Conservation (phyloP, 2,888 invertebrate genomes). For the Cephonodes hylas region DNA sequence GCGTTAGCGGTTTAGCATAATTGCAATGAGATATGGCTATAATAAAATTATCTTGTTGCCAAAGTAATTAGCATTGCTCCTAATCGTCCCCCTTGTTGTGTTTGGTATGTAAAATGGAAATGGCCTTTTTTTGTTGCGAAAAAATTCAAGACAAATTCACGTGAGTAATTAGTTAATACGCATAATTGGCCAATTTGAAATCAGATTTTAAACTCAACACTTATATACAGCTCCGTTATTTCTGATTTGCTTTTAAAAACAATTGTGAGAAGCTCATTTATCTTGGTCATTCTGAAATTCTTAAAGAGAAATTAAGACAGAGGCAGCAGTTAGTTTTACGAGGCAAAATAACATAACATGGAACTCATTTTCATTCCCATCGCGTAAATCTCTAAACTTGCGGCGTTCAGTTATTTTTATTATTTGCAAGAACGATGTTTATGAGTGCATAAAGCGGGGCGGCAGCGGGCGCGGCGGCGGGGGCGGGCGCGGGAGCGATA, state of each 20-base stretch:
- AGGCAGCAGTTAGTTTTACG: background rate
- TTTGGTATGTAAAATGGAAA: too few relatives aligned
- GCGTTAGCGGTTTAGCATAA: background rate
- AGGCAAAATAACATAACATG: background rate
- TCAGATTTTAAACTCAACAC: too few relatives aligned
- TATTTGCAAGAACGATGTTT: constrained; percentile 16
- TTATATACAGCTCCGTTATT: too few relatives aligned
- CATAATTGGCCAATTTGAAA: too few relatives aligned
- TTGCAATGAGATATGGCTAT: too few relatives aligned
- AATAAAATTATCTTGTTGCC: too few relatives aligned
- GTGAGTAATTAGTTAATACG: too few relatives aligned
- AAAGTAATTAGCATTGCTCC: too few relatives aligned
- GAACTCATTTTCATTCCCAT: background rate
- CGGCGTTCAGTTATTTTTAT: constrained; percentile 12
- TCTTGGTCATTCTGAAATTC: background rate
- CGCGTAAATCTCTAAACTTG: constrained; percentile 10
- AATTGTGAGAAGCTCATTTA: background rate
- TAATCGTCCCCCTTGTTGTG: too few relatives aligned
- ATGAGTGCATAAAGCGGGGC: constrained; percentile 14
- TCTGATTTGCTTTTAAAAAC: background rate
- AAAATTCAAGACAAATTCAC: too few relatives aligned
- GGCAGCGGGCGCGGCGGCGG: constrained; percentile 1
- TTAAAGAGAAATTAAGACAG: background rate
- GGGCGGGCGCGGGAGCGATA: constrained; percentile 5
- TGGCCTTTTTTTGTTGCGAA: too few relatives aligned